Percentiles rank a stretch among this genome's conserved stretches.
Evolutionary conservation across 2,888 invertebrate species (phyloP).

Genomic region (Cerastis rubricosa): DNA sequence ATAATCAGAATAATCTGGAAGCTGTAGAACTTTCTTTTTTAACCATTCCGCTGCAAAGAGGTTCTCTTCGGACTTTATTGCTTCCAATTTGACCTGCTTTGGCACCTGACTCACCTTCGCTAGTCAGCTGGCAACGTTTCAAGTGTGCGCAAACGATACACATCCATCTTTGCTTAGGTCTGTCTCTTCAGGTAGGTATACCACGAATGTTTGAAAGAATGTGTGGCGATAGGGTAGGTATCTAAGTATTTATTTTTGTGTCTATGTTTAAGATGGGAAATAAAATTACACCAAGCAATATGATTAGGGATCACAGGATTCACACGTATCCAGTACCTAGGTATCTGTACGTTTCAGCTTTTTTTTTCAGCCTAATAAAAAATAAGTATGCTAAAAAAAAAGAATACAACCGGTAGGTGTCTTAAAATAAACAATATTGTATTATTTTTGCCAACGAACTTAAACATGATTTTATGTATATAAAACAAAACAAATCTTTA

Average conservation of each 20-base stretch:
- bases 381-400: neutral
- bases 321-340: neutral
- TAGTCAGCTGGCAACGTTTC: slow-evolving; percentile 51
- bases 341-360: neutral
- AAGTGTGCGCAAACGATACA: slow-evolving; percentile 45
- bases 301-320: neutral
- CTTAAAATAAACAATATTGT: neutral
- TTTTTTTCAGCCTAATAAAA: neutral
- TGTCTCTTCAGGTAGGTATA: slow-evolving; percentile 22
- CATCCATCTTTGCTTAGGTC: slow-evolving; percentile 54
- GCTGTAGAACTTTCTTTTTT: slow-evolving; percentile 17
- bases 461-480: neutral
- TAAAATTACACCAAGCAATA: neutral
- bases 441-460: neutral
- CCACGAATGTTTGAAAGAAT: slow-evolving; percentile 14
- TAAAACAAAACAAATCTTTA: slow-evolving; percentile 1
- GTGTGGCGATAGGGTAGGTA: neutral
- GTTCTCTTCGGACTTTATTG: slow-evolving; percentile 33
- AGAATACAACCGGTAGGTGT: neutral
- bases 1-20: slow-evolving; percentile 13
- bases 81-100: slow-evolving; percentile 48
- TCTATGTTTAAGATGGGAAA: neutral
- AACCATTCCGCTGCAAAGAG: slow-evolving; percentile 34
- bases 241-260: neutral
- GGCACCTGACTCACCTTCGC: slow-evolving; percentile 41